A percentile compares a stretch with the other conserved stretches of the same genome.
Evolutionary conservation across 2,797 vertebrate genomes (phyloP).

Genomic region (Chiloscyllium punctatum): DNA sequence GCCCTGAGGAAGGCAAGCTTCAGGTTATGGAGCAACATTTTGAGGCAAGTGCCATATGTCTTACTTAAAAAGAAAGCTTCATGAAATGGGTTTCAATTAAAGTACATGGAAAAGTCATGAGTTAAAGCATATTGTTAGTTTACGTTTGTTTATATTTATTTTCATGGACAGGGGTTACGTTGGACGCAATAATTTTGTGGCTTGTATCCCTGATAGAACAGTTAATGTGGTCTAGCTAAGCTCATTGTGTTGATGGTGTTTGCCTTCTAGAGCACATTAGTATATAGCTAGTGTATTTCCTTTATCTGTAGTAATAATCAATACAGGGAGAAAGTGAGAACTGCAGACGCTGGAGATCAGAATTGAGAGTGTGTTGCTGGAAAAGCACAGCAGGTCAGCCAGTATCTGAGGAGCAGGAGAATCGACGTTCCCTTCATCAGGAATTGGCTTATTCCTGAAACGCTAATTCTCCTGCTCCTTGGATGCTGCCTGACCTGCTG

Average conservation of each 20-base stretch:
- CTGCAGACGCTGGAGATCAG: no score
- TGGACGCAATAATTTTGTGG: not conserved
- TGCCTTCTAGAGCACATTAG: not conserved
- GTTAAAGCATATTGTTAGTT: not conserved
- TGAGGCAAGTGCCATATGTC: conserved; percentile 59
- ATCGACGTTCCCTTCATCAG: no score
- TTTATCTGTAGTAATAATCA: not conserved
- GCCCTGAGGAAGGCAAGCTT: conserved; percentile 90
- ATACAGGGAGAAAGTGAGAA: no score
- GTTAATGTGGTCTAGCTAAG: not conserved
- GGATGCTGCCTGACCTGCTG: no score
- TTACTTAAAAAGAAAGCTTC: not conserved
- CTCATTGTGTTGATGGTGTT: not conserved
- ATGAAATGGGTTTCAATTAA: not conserved
- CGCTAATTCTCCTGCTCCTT: no score
- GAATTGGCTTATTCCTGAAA: no score
- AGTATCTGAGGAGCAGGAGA: no score
- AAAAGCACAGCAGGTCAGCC: no score
- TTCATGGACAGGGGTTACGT: not conserved
- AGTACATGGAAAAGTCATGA: no score
- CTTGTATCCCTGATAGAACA: not conserved
- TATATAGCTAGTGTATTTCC: not conserved
- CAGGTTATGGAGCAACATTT: conserved; percentile 96
- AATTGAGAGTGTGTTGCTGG: no score
- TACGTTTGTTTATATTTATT: not conserved